These are phyloP conservation scores for Chloropsis cyanopogon DNA, from an alignment of 2,113 vertebrate species.

Conservation along the genomic window DNA sequence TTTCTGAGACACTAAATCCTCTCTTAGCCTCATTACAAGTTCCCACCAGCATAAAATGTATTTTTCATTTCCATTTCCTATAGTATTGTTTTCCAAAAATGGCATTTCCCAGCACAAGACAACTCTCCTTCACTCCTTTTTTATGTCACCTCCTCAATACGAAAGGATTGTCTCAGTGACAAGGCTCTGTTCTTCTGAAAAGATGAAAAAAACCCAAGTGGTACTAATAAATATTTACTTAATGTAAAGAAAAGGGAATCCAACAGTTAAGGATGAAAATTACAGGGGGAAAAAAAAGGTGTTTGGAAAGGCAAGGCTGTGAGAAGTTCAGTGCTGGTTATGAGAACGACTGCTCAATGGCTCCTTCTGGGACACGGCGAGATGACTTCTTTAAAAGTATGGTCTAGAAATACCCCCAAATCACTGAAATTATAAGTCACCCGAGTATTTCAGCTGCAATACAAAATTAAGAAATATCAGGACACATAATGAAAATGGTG, in stretches of 20 bases:
- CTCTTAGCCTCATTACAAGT: constrained; percentile 57
- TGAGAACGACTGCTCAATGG: background rate
- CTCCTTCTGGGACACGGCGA: constrained; percentile 18
- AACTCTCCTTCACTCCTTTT: constrained; percentile 3
- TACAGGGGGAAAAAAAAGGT: background rate
- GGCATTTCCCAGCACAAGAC: constrained; percentile 10
- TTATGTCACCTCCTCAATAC: background rate
- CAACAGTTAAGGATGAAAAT: constrained; percentile 12
- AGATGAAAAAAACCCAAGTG: background rate
- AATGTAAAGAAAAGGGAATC: constrained; percentile 6
- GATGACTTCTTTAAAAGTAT: constrained; percentile 19
- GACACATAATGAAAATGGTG: constrained; percentile 16
- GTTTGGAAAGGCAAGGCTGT: background rate
- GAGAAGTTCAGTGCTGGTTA: constrained; percentile 3
- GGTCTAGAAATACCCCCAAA: constrained; percentile 21
- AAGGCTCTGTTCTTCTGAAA: background rate
- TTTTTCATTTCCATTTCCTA: constrained; percentile 52
- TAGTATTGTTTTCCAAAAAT: constrained; percentile 43
- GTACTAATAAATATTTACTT: constrained; percentile 48
- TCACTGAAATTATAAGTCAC: constrained; percentile 23
- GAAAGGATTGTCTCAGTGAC: background rate
- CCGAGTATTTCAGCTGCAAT: background rate
- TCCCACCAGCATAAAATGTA: constrained; percentile 51
- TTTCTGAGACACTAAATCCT: constrained; percentile 53
- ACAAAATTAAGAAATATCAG: constrained; percentile 38